phyloP scores from a whole-genome alignment of 35 echinoderm and acorn worm genomes.

The Heliocidaris erythrogramma region DNA sequence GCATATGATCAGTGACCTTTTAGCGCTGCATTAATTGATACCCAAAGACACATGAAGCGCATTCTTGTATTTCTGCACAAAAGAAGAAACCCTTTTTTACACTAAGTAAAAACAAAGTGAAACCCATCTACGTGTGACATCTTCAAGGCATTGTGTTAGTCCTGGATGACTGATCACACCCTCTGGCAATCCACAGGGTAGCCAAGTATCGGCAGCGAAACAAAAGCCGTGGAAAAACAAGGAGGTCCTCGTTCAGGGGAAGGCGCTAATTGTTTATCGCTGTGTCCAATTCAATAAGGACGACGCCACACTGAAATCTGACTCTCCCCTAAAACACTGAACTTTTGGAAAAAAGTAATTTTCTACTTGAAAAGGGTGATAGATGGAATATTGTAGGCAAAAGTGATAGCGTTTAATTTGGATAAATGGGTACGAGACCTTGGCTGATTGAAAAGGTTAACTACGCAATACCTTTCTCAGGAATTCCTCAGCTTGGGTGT shows the following conservation, averaged over 20 bases:
- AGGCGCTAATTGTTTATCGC: neutral
- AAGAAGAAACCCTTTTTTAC: neutral
- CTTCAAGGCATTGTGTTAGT: neutral
- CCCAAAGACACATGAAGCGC: neutral
- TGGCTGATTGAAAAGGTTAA: neutral
- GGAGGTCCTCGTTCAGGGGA: neutral
- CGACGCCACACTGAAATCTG: neutral
- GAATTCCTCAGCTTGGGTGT: neutral
- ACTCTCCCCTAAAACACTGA: neutral
- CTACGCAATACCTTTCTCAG: neutral
- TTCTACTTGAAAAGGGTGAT: neutral
- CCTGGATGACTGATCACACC: neutral
- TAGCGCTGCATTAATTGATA: neutral
- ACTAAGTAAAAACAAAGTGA: neutral
- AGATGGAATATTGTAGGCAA: neutral
- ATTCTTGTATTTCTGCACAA: neutral
- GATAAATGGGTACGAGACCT: neutral
- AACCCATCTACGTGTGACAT: neutral
- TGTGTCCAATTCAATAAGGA: neutral
- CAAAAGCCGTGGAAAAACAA: conserved; percentile 10
- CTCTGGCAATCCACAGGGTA: neutral
- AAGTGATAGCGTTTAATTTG: neutral
- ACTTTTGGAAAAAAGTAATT: neutral
- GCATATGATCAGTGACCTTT: neutral
- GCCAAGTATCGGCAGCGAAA: neutral